These are phyloP conservation scores for Exaiptasia diaphana DNA, from an alignment of 64 coral and sea anemone genomes.

Conservation along the genomic window DNA sequence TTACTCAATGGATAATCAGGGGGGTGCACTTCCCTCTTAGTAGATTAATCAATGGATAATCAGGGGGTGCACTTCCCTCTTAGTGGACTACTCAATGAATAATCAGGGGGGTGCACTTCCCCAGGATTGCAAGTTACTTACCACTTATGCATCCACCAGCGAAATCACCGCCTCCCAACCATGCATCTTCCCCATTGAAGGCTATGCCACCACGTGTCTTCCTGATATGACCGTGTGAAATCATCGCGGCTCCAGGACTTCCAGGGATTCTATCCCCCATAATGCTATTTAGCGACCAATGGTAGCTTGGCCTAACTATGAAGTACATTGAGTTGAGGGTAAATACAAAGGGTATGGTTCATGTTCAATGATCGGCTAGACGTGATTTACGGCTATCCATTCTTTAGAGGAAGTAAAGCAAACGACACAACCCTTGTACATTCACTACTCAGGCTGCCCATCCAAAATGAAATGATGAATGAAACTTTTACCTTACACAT, in stretches of 20 bases:
- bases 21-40: too few species aligned
- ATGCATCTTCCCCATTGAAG: slow-evolving; percentile 83
- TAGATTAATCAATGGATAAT: too few species aligned
- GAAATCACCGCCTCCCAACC: slow-evolving; percentile 85
- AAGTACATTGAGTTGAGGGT: neutral
- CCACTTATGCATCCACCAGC: slow-evolving; percentile 93
- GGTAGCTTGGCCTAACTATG: slow-evolving; percentile 72
- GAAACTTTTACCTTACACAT: too few species aligned
- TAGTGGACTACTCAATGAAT: too few species aligned
- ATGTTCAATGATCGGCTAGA: neutral
- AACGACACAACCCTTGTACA: too few species aligned
- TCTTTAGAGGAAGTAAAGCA: neutral
- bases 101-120: too few species aligned
- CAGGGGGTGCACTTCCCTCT: too few species aligned
- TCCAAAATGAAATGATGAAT: too few species aligned
- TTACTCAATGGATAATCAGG: too few species aligned
- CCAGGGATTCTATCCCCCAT: slow-evolving; percentile 74
- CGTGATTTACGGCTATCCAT: neutral
- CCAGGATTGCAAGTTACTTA: too few species aligned
- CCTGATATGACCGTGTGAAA: slow-evolving; percentile 68
- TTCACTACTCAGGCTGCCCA: too few species aligned
- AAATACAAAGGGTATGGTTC: neutral
- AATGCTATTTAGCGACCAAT: slow-evolving; percentile 81
- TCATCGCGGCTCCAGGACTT: slow-evolving; percentile 77
- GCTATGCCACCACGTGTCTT: slow-evolving; percentile 66